Conservation (phyloP, 2,113 vertebrate species). For the Halcyon malimbica region DNA sequence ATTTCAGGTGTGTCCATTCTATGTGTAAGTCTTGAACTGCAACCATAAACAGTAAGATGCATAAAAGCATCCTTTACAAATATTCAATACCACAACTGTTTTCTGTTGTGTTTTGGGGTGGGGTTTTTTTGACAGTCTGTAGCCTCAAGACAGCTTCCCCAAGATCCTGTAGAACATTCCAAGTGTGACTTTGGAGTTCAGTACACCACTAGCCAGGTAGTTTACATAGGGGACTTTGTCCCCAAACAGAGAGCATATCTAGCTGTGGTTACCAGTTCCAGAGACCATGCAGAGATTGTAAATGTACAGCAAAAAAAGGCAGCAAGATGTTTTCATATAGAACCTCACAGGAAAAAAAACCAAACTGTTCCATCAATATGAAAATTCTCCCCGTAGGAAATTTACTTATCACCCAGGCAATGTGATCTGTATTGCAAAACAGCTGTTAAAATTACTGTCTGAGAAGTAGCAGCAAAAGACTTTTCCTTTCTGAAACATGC, state of each 20-base stretch:
- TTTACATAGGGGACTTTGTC: conserved; percentile 83
- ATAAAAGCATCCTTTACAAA: neutral
- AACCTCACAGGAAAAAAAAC: neutral
- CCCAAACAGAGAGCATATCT: conserved; percentile 77
- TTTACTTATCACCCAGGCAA: neutral
- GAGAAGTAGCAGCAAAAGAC: neutral
- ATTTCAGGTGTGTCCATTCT: neutral
- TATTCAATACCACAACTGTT: neutral
- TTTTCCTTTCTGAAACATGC: neutral
- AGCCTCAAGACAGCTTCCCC: conserved; percentile 55
- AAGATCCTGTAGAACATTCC: conserved; percentile 76
- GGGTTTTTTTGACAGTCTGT: conserved; percentile 57
- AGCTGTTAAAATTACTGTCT: neutral
- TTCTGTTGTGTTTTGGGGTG: neutral
- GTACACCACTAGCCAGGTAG: conserved; percentile 77
- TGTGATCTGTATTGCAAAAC: neutral
- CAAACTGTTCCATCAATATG: neutral
- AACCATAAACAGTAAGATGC: neutral
- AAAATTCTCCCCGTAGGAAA: neutral
- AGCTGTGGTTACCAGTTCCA: conserved; percentile 78
- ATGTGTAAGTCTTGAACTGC: neutral
- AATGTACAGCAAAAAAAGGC: conserved; percentile 7
- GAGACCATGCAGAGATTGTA: conserved; percentile 74
- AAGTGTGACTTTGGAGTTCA: conserved; percentile 78
- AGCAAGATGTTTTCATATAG: neutral